Percentiles rank a stretch among this genome's conserved stretches.
phyloP scores from a whole-genome alignment of 2,797 vertebrate genomes.

The Euthynnus affinis region DNA sequence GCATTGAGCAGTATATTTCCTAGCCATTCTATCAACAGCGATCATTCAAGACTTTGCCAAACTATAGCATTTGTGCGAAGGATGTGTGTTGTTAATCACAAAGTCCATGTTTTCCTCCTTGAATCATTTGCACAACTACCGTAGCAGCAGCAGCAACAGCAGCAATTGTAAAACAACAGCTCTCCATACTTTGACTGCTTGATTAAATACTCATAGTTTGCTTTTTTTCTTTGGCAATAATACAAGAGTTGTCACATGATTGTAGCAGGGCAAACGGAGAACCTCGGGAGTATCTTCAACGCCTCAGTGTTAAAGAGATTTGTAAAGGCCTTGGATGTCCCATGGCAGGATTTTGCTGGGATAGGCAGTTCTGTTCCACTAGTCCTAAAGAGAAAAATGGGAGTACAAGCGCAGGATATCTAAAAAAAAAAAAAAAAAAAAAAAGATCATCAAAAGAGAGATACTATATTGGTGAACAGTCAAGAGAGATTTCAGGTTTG shows the following conservation, averaged over 20 bases:
- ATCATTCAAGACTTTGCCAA: constrained; percentile 62
- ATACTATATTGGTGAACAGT: constrained; percentile 56
- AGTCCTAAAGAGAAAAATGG: constrained; percentile 38
- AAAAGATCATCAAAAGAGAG: constrained; percentile 44
- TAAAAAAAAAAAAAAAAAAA: constrained; percentile 31
- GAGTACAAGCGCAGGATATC: constrained; percentile 46
- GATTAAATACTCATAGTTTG: constrained; percentile 67
- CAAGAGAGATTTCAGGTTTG: constrained; percentile 80
- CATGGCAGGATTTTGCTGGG: constrained; percentile 56
- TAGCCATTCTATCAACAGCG: constrained; percentile 43
- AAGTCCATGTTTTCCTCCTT: constrained; percentile 56
- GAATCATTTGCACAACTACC: constrained; percentile 78
- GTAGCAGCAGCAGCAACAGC: constrained; percentile 77
- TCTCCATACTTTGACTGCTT: constrained; percentile 73
- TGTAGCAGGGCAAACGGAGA: constrained; percentile 82
- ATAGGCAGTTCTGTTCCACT: constrained; percentile 63
- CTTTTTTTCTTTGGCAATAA: constrained; percentile 87
- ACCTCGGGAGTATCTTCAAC: constrained; percentile 62
- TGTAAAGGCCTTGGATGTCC: constrained; percentile 50
- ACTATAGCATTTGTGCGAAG: constrained; percentile 68
- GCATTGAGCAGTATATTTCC: constrained; percentile 58
- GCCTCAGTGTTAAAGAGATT: constrained; percentile 63
- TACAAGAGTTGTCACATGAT: constrained; percentile 79
- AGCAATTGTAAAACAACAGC: constrained; percentile 66
- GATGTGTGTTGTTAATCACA: constrained; percentile 48